phyloP scores from a whole-genome alignment of 2,888 invertebrate species.

The Mythimna ferrago region DNA sequence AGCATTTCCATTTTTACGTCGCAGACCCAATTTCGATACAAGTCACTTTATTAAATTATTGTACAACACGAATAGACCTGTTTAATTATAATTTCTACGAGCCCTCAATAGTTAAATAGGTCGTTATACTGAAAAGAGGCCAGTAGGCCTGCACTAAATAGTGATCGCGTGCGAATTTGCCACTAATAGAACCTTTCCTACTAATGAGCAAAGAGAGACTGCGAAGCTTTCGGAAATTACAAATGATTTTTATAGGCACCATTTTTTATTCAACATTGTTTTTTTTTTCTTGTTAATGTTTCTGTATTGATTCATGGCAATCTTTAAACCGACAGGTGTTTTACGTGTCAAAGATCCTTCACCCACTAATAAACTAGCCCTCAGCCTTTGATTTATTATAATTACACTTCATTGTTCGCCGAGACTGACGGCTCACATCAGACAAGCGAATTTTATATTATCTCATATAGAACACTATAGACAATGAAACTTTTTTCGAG shows the following conservation, averaged over 20 bases:
- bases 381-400: constrained; percentile 44
- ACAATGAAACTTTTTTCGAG: constrained; percentile 41
- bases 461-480: constrained; percentile 22
- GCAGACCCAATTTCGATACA: constrained; percentile 43
- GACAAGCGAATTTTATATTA: constrained; percentile 40
- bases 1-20: constrained; percentile 52
- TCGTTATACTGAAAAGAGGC: constrained; percentile 51
- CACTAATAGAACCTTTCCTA: constrained; percentile 54
- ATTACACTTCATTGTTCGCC: constrained; percentile 45
- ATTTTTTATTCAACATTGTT: background rate
- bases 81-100: constrained; percentile 59
- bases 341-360: constrained; percentile 5
- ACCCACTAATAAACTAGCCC: constrained; percentile 3
- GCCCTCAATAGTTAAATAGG: constrained; percentile 58
- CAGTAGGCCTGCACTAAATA: constrained; percentile 59
- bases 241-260: constrained; percentile 29
- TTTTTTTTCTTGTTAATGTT: background rate
- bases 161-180: constrained; percentile 60
- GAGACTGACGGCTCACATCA: constrained; percentile 18
- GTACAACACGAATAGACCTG: constrained; percentile 45
- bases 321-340: background rate
- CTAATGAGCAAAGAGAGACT: constrained; percentile 44
- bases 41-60: constrained; percentile 49
- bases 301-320: background rate
- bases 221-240: constrained; percentile 20